Evolutionary conservation across 1,140 invertebrate genomes (phyloP), one percentile per base, ranked within the genome.

Genomic region (Drosophila oshimai): DNA sequence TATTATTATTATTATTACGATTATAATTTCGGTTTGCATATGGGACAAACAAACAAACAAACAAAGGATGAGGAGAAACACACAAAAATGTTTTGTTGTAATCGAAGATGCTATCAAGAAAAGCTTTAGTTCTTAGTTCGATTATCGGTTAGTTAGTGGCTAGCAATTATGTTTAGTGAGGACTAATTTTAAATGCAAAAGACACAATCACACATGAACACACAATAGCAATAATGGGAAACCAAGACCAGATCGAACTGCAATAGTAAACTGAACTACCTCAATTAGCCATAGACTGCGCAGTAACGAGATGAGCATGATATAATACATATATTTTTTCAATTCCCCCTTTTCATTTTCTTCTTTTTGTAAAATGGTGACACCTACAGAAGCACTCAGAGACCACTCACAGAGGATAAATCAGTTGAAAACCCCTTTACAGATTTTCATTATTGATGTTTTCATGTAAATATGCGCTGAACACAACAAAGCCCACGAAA

Each of bases 221-320:
- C 47, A 54, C 61, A 74, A 60, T 77, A 78, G 60, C 62, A 78
- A 88, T 54, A 75, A 71, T 37, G 22, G 36, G 53, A 55, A 62
- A 68, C 36, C 33, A 46, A 67, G 46, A 74, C 57, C 83, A 75
- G 70, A 86, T 75, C 54, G 77, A 79, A 90, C 72, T 89, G 77
- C 90, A 90, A 90, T 90, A 90, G 89, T 87, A 74, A 90, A 90
- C 84, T 55, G 13, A 90, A 90, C 89, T 90, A 90, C 89, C 89
- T 90, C 89, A 90, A 89, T 54, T 60, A 77, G 80, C 64, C 75
- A 74, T 90, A 89, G 88, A 84, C 88, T 90, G 86, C 69, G 65
- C 77, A 72, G 37, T 72, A 75, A 74, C 67, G 50, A 47, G 51
- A 49, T 55, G 41, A 69, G 26, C 53, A 67, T 49, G 49, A 47